A percentile compares a stretch with the other conserved stretches of the same genome.
Conservation (phyloP, 2,113 vertebrate species). For the Emydocephalus ijimae region DNA sequence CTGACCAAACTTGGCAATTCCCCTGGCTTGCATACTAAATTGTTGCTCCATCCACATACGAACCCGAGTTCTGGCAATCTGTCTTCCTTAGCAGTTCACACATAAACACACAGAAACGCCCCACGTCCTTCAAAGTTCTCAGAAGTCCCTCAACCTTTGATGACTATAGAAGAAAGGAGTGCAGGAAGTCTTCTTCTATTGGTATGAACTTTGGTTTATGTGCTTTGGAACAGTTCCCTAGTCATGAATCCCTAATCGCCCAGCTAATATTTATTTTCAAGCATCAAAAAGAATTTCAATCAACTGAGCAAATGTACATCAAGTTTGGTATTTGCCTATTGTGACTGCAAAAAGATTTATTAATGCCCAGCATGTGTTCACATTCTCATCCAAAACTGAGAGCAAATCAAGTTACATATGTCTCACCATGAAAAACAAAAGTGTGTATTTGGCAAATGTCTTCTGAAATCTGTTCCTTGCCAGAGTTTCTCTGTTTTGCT, state of each 20-base stretch:
- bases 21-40: neutral
- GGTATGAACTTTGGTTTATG: neutral
- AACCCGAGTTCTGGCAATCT: neutral
- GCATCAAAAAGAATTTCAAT: slow-evolving; percentile 28
- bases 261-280: slow-evolving; percentile 34
- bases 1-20: neutral
- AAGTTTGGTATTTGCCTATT: slow-evolving; percentile 51
- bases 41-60: neutral
- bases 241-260: neutral
- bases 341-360: slow-evolving; percentile 65
- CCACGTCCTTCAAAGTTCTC: neutral
- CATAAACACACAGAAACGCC: neutral
- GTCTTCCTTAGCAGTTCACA: neutral
- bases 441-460: slow-evolving; percentile 70
- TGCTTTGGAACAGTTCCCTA: neutral
- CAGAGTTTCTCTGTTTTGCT: slow-evolving; percentile 50
- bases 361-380: slow-evolving; percentile 67
- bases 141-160: neutral
- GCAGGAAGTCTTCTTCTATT: neutral
- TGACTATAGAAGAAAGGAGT: neutral
- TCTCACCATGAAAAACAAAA: slow-evolving; percentile 34
- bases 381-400: slow-evolving; percentile 62
- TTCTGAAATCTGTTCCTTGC: slow-evolving; percentile 73
- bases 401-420: slow-evolving; percentile 73
- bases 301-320: slow-evolving; percentile 48